Evolutionary conservation across 2,113 vertebrate species (phyloP).

Genomic region (Meles meles): DNA sequence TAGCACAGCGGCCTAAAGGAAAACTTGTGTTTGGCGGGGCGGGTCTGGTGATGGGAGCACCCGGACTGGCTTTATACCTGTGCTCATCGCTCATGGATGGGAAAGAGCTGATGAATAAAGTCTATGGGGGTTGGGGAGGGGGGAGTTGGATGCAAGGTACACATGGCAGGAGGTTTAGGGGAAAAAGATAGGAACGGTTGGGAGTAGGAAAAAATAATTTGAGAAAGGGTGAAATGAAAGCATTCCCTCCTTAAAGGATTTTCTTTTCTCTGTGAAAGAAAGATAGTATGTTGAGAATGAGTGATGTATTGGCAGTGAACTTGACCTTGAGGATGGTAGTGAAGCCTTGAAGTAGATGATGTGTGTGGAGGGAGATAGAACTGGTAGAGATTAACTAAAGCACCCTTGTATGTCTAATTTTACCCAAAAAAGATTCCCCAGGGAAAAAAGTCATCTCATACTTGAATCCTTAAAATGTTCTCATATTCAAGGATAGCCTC

Average conservation of each 20-base stretch:
- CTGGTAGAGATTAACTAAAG: neutral
- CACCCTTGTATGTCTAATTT: neutral
- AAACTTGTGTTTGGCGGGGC: neutral
- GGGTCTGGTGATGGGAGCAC: neutral
- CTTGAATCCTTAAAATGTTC: neutral
- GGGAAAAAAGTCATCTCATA: neutral
- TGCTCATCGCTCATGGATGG: neutral
- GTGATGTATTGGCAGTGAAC: neutral
- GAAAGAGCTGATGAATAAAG: neutral
- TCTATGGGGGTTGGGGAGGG: accelerated
- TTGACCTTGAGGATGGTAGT: neutral
- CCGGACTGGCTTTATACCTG: neutral
- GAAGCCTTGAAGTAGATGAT: neutral
- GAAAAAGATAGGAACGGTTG: neutral
- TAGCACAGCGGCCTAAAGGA: neutral
- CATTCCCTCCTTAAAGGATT: neutral
- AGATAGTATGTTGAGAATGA: neutral
- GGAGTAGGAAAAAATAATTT: neutral
- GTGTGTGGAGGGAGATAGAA: neutral
- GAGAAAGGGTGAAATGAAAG: neutral
- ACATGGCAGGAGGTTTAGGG: neutral
- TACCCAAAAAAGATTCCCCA: neutral
- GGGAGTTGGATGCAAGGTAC: neutral
- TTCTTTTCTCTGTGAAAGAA: neutral
- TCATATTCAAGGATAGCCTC: neutral